Evolutionary conservation across 2,113 vertebrate genomes (phyloP).

Genomic region (Herpetotheres cachinnans): DNA sequence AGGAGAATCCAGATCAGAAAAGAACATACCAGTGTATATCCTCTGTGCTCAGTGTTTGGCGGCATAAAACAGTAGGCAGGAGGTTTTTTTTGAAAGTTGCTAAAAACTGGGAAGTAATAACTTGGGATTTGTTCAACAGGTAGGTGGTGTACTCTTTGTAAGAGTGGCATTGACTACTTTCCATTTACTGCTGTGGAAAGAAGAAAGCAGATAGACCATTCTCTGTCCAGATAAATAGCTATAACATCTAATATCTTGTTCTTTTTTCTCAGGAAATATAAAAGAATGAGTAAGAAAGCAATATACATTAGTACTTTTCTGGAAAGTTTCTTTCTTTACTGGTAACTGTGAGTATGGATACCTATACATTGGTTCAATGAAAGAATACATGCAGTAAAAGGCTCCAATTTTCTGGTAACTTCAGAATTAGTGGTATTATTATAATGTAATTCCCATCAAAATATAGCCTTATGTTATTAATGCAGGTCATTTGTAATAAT

Average conservation of each 20-base stretch:
- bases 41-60: not conserved
- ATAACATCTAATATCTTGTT: not conserved
- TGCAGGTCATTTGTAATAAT: not conserved
- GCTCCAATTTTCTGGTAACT: not conserved
- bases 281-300: not conserved
- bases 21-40: too few relatives aligned
- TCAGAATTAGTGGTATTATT: not conserved
- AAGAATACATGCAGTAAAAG: not conserved
- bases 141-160: not conserved
- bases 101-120: not conserved
- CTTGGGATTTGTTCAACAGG: not conserved
- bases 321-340: not conserved
- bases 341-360: not conserved
- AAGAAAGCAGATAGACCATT: not conserved
- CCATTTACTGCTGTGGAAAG: not conserved
- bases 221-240: not conserved
- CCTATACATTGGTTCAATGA: not conserved
- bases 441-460: not conserved
- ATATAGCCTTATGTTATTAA: not conserved
- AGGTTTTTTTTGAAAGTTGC: not conserved
- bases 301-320: not conserved
- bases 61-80: not conserved
- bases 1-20: not conserved
- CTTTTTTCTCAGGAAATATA: not conserved
- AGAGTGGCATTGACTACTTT: not conserved